Percentiles rank a stretch among this genome's conserved stretches.
phyloP scores from a whole-genome alignment of 2,797 vertebrate genomes.

The Meriones psammophilus region DNA sequence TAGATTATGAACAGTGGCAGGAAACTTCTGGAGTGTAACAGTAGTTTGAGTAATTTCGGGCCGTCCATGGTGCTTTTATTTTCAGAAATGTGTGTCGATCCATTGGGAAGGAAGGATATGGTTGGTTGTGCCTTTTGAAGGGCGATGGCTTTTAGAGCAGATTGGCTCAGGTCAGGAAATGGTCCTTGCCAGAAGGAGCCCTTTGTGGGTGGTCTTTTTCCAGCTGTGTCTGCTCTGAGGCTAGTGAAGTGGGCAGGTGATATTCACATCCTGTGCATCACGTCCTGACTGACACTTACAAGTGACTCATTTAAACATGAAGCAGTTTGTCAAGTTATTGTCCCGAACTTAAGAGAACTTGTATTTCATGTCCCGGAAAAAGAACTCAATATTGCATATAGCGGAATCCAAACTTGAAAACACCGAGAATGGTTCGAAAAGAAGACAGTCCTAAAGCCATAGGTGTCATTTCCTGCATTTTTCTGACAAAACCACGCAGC shows the following conservation, averaged over 20 bases:
- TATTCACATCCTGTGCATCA: not conserved
- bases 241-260: not conserved
- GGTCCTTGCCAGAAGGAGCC: not conserved
- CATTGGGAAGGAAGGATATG: not conserved
- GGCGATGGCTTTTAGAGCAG: not conserved
- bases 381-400: not conserved
- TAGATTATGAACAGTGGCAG: slow-evolving; percentile 77
- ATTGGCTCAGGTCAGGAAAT: not conserved
- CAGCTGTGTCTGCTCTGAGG: not conserved
- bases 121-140: not conserved
- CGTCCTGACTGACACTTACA: slow-evolving; percentile 33
- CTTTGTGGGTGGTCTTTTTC: not conserved
- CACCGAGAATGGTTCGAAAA: not conserved
- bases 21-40: slow-evolving; percentile 48
- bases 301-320: not conserved
- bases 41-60: slow-evolving; percentile 74
- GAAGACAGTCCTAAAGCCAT: not conserved
- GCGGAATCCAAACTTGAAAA: slow-evolving; percentile 19
- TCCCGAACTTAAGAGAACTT: not conserved
- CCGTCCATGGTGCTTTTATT: slow-evolving; percentile 15
- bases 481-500: not conserved
- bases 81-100: slow-evolving; percentile 58
- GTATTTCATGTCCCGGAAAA: not conserved
- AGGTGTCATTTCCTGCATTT: not conserved
- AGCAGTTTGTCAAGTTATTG: slow-evolving; percentile 1